A percentile compares a stretch with the other conserved stretches of the same genome.
Conservation (phyloP, 2,797 vertebrate species). For the Enteromius fasciolatus region DNA sequence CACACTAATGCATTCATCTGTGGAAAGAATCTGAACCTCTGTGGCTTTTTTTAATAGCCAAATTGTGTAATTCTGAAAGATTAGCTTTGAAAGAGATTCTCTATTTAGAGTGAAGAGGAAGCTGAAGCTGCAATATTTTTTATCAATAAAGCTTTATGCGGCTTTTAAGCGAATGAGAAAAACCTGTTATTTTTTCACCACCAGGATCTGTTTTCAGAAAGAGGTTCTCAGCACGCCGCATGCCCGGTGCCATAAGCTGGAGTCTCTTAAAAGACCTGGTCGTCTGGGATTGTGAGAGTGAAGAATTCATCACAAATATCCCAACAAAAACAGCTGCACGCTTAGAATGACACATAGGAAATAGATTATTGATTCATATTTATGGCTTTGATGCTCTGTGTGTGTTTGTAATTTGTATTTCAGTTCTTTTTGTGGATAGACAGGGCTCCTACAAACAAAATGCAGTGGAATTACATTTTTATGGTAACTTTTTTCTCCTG, state of each 20-base stretch:
- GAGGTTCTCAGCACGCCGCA: constrained; percentile 40
- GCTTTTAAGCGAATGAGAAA: constrained; percentile 51
- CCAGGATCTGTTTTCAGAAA: constrained; percentile 44
- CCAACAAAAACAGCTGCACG: not conserved
- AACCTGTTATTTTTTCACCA: constrained; percentile 54
- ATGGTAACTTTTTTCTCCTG: not conserved
- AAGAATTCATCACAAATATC: not conserved
- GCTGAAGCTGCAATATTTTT: constrained; percentile 39
- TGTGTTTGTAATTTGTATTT: not conserved
- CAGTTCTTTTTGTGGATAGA: not conserved
- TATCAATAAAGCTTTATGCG: constrained; percentile 25
- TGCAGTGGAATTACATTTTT: not conserved
- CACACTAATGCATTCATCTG: constrained; percentile 60
- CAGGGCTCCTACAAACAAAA: not conserved
- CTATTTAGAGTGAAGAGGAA: constrained; percentile 30
- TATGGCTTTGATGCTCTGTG: not conserved
- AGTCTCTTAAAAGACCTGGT: constrained; percentile 18
- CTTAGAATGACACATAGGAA: not conserved
- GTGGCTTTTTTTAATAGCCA: constrained; percentile 52
- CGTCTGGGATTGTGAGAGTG: not conserved
- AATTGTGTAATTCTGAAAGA: constrained; percentile 56
- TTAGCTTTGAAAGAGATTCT: constrained; percentile 57
- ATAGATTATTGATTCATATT: not conserved
- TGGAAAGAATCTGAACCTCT: constrained; percentile 36
- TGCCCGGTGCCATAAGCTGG: constrained; percentile 32